Evolutionary conservation across 2,888 invertebrate genomes (phyloP).

Genomic region (Drosophila kambysellisi): DNA sequence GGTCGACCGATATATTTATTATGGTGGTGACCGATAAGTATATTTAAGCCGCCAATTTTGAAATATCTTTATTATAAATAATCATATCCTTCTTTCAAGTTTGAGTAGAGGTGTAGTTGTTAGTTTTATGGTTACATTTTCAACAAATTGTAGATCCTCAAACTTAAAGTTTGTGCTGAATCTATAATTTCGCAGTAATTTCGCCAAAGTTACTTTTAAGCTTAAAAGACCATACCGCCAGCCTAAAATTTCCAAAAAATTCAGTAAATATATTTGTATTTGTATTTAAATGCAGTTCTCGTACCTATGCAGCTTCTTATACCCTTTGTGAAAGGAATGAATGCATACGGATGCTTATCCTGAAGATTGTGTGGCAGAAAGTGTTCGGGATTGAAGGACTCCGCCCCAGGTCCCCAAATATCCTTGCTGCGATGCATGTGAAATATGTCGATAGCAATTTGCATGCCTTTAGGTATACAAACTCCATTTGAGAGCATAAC

Average conservation of each 20-base stretch:
- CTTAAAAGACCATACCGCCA: slow-evolving; percentile 17
- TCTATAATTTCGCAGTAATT: slow-evolving; percentile 21
- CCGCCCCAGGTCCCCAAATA: slow-evolving; percentile 25
- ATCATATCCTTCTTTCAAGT: slow-evolving; percentile 6
- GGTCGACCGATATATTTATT: slow-evolving; percentile 24
- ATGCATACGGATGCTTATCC: slow-evolving; percentile 16
- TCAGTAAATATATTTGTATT: neutral
- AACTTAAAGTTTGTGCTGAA: slow-evolving; percentile 17
- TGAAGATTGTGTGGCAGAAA: slow-evolving; percentile 20
- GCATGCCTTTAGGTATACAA: slow-evolving; percentile 6
- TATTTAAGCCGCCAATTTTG: neutral
- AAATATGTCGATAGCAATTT: slow-evolving; percentile 20
- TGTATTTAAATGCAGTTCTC: neutral
- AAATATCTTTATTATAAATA: neutral
- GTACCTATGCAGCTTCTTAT: slow-evolving; percentile 23
- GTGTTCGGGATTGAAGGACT: slow-evolving; percentile 16
- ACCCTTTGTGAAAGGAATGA: slow-evolving; percentile 21
- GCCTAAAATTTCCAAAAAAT: slow-evolving; percentile 7
- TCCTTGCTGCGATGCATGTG: slow-evolving; percentile 23
- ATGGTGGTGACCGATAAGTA: too few species aligned
- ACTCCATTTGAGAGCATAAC: slow-evolving; percentile 11
- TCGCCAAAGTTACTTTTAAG: slow-evolving; percentile 17
- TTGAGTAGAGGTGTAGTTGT: slow-evolving; percentile 5
- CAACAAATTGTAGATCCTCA: slow-evolving; percentile 16
- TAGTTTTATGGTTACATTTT: slow-evolving; percentile 17